Base-by-base conservation (phyloP, 2,888 invertebrate genomes). In the Eupsilia transversa region DNA sequence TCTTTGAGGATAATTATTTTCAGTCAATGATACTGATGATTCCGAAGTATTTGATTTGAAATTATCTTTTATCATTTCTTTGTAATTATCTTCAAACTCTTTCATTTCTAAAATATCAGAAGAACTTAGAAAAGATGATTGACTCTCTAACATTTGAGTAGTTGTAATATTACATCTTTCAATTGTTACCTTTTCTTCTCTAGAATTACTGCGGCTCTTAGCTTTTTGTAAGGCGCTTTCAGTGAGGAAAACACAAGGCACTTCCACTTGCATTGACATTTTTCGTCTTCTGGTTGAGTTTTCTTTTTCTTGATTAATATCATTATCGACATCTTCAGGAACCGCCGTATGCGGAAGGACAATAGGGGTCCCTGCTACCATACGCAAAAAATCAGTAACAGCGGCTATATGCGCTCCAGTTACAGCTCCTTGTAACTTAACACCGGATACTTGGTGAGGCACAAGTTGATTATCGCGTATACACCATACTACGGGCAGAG, bases 391-490 rank as follows among this genome's bases (percentile, higher is more conserved):
- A 91, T 97, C 97, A 75, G 97, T 97, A 70, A 97, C 97, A 75
- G 97, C 97, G 72, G 97, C 97, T 95, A 97, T 97, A 89, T 97
- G 97, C 66, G 97, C 97, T 88, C 97, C 97, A 43, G 97, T 97
- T 79, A 97, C 96, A 77, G 97, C 97, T 79, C 97, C 97, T 92
- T 97, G 97, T 88, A 97, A 96, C 87, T 97, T 96, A 85, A 97
- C 97, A 88, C 97, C 97, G 77, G 97, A 97, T 86, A 97, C 96
- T 92, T 97, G 97, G 83, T 97, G 97, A 85, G 97, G 97, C 91
- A 97, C 97, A 96, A 97, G 97, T 92, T 97, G 97, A 94, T 97
- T 97, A 95, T 97, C 97, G 93, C 97, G 97, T 92, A 97, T 96
- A 96, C 97, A 97, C 97, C 97, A 97, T 92, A 97, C 97, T 88